phyloP scores from a whole-genome alignment of 2,888 invertebrate species.

The Cheilosia vernalis region DNA sequence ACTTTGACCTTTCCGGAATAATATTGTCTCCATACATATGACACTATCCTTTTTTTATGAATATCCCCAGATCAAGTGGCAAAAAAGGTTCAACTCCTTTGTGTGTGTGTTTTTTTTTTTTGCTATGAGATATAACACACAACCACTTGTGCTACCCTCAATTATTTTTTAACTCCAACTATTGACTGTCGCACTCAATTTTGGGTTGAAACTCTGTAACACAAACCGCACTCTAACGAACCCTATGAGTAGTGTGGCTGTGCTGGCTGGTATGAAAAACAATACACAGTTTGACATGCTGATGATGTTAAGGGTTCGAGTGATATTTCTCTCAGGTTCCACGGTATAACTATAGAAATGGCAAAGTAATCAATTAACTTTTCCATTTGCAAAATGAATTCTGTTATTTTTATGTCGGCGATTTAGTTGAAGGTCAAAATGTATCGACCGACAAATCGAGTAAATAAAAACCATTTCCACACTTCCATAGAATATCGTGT shows the following conservation, averaged over 20 bases:
- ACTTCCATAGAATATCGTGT: slow-evolving; percentile 12
- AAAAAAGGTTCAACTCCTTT: slow-evolving; percentile 40
- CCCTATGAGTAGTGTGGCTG: slow-evolving; percentile 27
- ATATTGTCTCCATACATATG: slow-evolving; percentile 32
- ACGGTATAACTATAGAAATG: slow-evolving; percentile 38
- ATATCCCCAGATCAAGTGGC: slow-evolving; percentile 22
- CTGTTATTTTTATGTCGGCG: slow-evolving; percentile 12
- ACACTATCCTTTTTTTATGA: slow-evolving; percentile 7
- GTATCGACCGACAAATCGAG: slow-evolving; percentile 18
- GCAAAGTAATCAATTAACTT: slow-evolving; percentile 71
- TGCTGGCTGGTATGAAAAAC: not conserved
- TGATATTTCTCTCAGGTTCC: slow-evolving; percentile 33
- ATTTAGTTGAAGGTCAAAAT: not conserved
- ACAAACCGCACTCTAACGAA: slow-evolving; percentile 20
- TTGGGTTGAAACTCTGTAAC: slow-evolving; percentile 37
- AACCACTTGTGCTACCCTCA: slow-evolving; percentile 44
- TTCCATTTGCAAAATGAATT: slow-evolving; percentile 62
- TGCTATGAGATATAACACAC: slow-evolving; percentile 15
- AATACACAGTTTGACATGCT: not conserved
- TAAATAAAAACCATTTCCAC: slow-evolving; percentile 1
- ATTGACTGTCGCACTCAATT: slow-evolving; percentile 59
- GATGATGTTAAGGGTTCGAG: not conserved
- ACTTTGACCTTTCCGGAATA: slow-evolving; percentile 50
- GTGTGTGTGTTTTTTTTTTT: not conserved
- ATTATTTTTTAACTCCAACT: slow-evolving; percentile 48